Evolutionary conservation across 2,888 invertebrate species (phyloP), one percentile per base, ranked within the genome.

Genomic region (Lamellibrachia satsuma): DNA sequence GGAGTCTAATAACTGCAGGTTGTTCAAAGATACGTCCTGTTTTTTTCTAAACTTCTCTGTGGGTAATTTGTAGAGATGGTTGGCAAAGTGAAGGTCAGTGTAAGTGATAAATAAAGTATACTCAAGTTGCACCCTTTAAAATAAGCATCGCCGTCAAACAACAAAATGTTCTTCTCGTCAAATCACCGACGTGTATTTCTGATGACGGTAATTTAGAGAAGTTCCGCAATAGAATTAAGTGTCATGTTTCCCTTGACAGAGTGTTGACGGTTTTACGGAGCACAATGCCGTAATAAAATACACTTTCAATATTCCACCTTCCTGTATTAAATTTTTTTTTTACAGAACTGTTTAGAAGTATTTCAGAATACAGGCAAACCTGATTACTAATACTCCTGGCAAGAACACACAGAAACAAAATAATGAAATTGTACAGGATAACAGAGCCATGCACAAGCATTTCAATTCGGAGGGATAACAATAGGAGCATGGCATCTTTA

Each of bases 91-190:
- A 75, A 75, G n/a, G 75, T 75, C 75, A 22, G 15, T 4, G 15
- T 75, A 75, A 75, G 75, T 15, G 75, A 75, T 75, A 75, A 75
- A 75, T 75, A 75, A 75, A 75, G 75, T n/a, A 15, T n/a, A 75
- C 75, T 75, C 75, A 75, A 11, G 75, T 75, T 75, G 75, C 75
- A 11, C 6, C 22, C 75, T 15, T 75, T 75, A 75, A 75, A 75
- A 75, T 75, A 75, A 75, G 75, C 15, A 11, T 75, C 22, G 75
- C 22, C 0, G 75, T n/a, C 15, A 75, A 75, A 75, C 4, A n/a
- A 75, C 22, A 55, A 55, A 55, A 9, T 7, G 7, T 55, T 55
- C n/a, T 75, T 15, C 4, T 75, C n/a, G 4, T 75, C 22, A 75
- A 75, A 75, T 22, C n/a, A n/a, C 75, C n/a, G 15, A 75, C 75